A percentile compares a stretch with the other conserved stretches of the same genome.
Conservation (phyloP, 2,888 invertebrate species). For the Pecten maximus region DNA sequence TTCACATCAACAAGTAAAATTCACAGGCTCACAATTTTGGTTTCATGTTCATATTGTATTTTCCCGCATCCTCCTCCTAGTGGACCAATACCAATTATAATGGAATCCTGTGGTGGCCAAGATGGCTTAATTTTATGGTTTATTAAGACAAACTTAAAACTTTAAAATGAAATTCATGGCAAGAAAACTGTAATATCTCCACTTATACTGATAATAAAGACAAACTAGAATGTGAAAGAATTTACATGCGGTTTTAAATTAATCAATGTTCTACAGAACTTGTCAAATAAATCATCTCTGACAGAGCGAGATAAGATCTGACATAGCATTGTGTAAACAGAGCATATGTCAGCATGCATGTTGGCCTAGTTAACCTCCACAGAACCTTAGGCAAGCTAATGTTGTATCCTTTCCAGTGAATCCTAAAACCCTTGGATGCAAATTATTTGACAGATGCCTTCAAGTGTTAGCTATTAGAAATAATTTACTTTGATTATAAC, state of each 20-base stretch:
- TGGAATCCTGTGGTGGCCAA: not conserved
- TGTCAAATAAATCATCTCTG: not conserved
- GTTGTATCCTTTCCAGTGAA: not conserved
- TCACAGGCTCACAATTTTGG: not conserved
- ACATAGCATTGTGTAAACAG: not conserved
- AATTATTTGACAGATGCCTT: not conserved
- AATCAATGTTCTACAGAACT: too few relatives aligned
- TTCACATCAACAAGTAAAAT: not conserved
- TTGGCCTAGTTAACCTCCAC: not conserved
- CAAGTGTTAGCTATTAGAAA: not conserved
- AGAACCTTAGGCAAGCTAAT: not conserved
- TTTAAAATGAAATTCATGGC: not conserved
- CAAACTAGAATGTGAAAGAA: not conserved
- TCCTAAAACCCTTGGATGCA: not conserved
- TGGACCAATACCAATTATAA: too few relatives aligned
- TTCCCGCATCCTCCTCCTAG: too few relatives aligned
- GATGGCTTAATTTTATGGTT: not conserved
- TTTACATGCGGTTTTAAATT: not conserved
- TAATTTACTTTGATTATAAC: not conserved
- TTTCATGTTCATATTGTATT: not conserved
- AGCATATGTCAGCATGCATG: not conserved
- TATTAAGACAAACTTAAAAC: not conserved
- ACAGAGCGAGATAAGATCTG: not conserved
- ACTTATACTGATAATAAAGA: too few relatives aligned
- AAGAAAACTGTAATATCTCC: too few relatives aligned